Evolutionary conservation across 2,797 vertebrate species (phyloP), one percentile per base, ranked within the genome.

Genomic region (Pseudomugil tenellus): DNA sequence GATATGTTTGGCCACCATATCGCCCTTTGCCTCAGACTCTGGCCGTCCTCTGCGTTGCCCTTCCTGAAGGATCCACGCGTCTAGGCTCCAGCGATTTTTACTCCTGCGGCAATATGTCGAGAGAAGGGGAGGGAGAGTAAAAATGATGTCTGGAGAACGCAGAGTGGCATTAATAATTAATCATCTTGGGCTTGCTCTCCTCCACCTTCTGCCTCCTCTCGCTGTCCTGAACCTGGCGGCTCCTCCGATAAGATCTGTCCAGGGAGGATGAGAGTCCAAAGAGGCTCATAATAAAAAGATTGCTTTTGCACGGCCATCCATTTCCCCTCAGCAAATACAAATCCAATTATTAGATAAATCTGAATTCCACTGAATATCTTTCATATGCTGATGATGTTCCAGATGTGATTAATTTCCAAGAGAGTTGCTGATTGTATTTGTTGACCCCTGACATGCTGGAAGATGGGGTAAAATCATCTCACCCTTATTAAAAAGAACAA

Each of bases 111-210:
- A 58, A 64, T 34, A 43, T 61, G 72, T 64, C 12, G 31, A 75
- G 74, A 73, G 65, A 32, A 76, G 65, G n/a, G 60, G 39, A 43
- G 39, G 61, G 75, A 56, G 78, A 69, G 80, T 85, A 74, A 86
- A 89, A 87, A 83, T 68, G 63, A 90, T 85, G 87, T 89, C 89
- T 91, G 87, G 81, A 81, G 88, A 86, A 89, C 74, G 86, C 79
- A 63, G 74, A 78, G 80, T 81, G 77, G 76, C 83, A 81, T 94
- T 86, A 90, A 92, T 92, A 89, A 93, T 93, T 82, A 89, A 94
- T 91, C 86, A 70, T 83, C 84, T 77, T 65, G 75, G 56, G 57
- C 82, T 69, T 2, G 63, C 67, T 78, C 81, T 86, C 78, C 67
- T 81, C 76, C 71, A 49, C 80, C 76, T 72, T 34, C 77, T 29